Base-by-base conservation (phyloP, 2,888 invertebrate species). In the Tipula helvola region DNA sequence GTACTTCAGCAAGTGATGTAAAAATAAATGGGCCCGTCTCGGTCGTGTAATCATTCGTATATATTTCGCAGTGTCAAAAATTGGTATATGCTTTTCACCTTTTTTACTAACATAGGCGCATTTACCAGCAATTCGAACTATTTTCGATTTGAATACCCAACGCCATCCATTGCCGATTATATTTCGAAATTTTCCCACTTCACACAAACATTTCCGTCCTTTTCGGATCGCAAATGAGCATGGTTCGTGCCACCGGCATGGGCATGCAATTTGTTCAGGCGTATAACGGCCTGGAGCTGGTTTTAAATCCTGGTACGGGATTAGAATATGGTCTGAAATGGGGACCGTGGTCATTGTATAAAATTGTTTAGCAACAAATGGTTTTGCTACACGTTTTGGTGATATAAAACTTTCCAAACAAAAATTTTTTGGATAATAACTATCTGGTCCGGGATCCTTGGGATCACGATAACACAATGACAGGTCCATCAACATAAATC, bases 381-480 rank as follows among this genome's bases (percentile, higher is more conserved):
- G 41, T 84, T 86, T 87, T 36, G 39, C 39, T 1, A 39, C 13
- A n/a, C 8, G n/a, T 4, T 84, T 84, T 10, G 36, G 36, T 5
- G 84, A 36, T 41, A 84, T 84, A n/a, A 39, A 39, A 16, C 8
- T 84, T 16, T 84, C 86, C 13, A 47, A 16, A 71, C 83, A 83
- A 85, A 87, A 86, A 71, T 86, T 87, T 5, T 71, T 36, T 36
- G 88, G 88, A 41, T 87, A 89, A 88, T 93, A 93, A 87, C 90
- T 89, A 0, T 92, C 92, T 0, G 94, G 93, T 0, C 93, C 93
- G 0, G 94, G 94, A 0, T 92, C 92, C 0, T 90, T 88, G 0
- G 93, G 92, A 86, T 92, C 90, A 84, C 91, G 92, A 39, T 92
- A 90, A 88, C 93, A 93, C 90, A 93, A 91, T 1, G 92, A 90